Base-by-base conservation (phyloP, 2,888 invertebrate species). In the Tetanocera ferruginea region DNA sequence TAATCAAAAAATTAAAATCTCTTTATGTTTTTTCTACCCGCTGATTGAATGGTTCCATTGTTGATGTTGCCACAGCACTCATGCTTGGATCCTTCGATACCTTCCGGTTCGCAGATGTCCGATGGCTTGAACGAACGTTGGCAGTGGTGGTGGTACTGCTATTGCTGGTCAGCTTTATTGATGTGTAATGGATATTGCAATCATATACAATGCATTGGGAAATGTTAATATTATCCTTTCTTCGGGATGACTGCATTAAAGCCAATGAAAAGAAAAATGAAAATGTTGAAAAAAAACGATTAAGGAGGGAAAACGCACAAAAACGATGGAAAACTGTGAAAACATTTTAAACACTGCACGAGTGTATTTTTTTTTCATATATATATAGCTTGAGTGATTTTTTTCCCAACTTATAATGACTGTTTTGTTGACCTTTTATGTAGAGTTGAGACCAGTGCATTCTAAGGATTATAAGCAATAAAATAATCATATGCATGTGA, bases 1-100 rank as follows among this genome's bases (percentile, higher is more conserved):
- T 88, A 88, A 88, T 88, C 88, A 88, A 89, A 89, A 88, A 88
- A 88, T 88, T 88, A 88, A 88, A 88, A 89, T 88, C 88, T 88
- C 88, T 89, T 88, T 89, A 88, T 88, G 83, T 86, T 86, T 83
- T n/a, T 85, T 83, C 82, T 84, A 82, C 79, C 79, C 86, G 85
- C 83, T 88, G 87, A 87, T 87, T 88, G 86, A 87, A 87, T 87
- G 88, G 84, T 85, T 83, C 84, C 81, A 85, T 87, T 86, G 87
- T 87, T 86, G 82, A 84, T 84, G 83, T 82, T 49, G 43, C 28
- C 51, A 51, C 51, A 49, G 51, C 25, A 14, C 69, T 23, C 34
- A 66, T n/a, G 31, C 62, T 28, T 28, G 25, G 5, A 62, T 31
- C 25, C 62, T 8, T 25, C 17, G 17, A 23, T 25, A 5, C 62